Conservation (phyloP, 92 coral and sea anemone species). For the Porites cylindrica region DNA sequence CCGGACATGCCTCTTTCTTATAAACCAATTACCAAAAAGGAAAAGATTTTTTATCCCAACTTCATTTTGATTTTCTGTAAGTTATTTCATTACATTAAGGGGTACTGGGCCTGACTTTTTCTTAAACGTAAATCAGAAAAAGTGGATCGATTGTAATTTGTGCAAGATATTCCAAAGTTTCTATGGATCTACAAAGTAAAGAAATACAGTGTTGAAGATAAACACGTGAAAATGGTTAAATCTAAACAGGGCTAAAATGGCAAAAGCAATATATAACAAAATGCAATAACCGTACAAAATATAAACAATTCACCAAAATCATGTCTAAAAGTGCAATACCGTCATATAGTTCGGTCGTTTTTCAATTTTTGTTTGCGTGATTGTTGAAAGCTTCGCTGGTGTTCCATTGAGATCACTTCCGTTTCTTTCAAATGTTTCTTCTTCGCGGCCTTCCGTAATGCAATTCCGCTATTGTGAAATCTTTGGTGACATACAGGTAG, state of each 20-base stretch:
- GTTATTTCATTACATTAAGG: too few species aligned
- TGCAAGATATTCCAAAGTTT: too few species aligned
- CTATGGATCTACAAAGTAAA: too few species aligned
- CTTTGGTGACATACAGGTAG: neutral
- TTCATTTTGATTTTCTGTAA: too few species aligned
- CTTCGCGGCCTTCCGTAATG: slow-evolving; percentile 28
- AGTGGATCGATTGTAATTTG: too few species aligned
- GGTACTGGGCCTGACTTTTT: too few species aligned
- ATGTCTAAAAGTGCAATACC: neutral
- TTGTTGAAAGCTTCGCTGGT: neutral
- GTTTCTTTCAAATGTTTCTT: neutral
- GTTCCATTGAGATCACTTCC: slow-evolving; percentile 12
- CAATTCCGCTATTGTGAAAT: slow-evolving; percentile 49
- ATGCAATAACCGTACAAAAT: neutral
- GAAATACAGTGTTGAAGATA: too few species aligned
- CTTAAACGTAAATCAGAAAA: too few species aligned
- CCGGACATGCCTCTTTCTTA: too few species aligned
- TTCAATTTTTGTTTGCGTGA: slow-evolving; percentile 30
- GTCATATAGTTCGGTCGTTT: neutral
- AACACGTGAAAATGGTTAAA: too few species aligned
- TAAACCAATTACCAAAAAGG: too few species aligned
- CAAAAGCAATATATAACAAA: neutral
- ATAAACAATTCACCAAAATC: neutral
- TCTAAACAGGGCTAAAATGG: neutral
- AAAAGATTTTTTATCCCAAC: too few species aligned